Base-by-base conservation (phyloP, 53 echinoderm and acorn worm genomes). In the Antedon mediterranea region DNA sequence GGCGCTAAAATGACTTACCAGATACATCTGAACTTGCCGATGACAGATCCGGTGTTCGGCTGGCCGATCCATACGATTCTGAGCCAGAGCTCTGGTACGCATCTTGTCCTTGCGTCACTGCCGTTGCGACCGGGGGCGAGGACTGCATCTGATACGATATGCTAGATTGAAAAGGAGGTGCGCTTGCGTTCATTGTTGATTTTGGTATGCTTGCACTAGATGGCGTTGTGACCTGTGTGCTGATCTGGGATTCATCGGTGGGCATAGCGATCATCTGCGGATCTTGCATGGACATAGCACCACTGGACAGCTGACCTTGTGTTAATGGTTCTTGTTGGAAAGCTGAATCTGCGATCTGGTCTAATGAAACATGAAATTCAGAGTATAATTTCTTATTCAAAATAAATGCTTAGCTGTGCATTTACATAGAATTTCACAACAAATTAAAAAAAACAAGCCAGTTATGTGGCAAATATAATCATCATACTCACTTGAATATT, bases 181-280 rank as follows among this genome's bases (percentile, higher is more conserved):
- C 97, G 34, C 89, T 89, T 57, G 91, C 97, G 71, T 97, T 97
- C 89, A 97, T 97, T 26, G 89, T 91, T 30, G 94, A 94, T 77
- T 94, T 94, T 8, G 86, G 88, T 57, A 85, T 77, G 77, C 34
- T 75, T 81, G 31, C 72, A 28, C 31, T 28, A 37, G 76, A 57
- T 30, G 72, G 78, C 32, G 71, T 76, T 11, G 30, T 34, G 3
- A 34, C 76, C 20, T 82, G 82, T 20, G 34, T 3, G 4, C 75
- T 3, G 18, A 75, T 75, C 34, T 84, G 84, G 6, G 84, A 83
- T 71, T 84, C 43, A 70, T 84, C 84, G 0, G 78, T 73, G 84
- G 84, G 31, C 74, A 77, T n/a, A 79, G 74, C n/a, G 73, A 74
- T 33, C 43, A 73, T 31, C 79, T 33, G 23, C 29, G 74, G 70